Conservation (phyloP, 1,140 invertebrate species). For the Lepidurus packardi region DNA sequence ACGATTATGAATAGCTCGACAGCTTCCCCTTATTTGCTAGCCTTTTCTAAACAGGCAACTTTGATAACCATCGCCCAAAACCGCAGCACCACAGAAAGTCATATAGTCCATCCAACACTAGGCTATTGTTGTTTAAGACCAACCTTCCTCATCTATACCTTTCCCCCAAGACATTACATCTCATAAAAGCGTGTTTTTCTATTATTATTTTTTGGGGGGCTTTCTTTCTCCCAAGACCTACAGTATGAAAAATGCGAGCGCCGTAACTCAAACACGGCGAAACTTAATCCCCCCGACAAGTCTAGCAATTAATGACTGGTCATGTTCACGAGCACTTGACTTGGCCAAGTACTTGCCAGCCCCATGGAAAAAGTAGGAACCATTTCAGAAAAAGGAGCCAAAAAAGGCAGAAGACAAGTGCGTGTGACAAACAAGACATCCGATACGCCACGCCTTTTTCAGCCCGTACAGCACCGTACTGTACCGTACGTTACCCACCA, state of each 20-base stretch:
- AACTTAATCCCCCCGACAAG: neutral
- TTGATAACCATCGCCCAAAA: neutral
- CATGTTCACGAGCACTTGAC: slow-evolving; percentile 9
- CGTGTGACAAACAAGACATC: neutral
- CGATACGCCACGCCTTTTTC: neutral
- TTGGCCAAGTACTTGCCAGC: neutral
- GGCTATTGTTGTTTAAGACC: neutral
- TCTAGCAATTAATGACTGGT: neutral
- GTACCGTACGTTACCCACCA: neutral
- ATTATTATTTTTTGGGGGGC: neutral
- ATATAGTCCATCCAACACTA: neutral
- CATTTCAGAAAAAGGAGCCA: neutral
- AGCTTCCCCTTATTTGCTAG: slow-evolving; percentile 18
- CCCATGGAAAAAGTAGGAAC: neutral
- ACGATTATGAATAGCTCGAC: slow-evolving; percentile 15
- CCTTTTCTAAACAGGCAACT: neutral
- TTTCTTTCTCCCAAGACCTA: neutral
- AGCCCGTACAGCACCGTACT: too few species aligned
- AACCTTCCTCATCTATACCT: neutral
- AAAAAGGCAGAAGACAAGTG: neutral
- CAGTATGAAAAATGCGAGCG: neutral
- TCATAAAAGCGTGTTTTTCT: neutral
- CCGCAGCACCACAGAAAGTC: slow-evolving; percentile 9
- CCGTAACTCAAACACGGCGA: neutral
- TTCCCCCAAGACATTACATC: neutral